Base-by-base conservation (phyloP, 1,140 invertebrate genomes). In the Prorops nasuta region DNA sequence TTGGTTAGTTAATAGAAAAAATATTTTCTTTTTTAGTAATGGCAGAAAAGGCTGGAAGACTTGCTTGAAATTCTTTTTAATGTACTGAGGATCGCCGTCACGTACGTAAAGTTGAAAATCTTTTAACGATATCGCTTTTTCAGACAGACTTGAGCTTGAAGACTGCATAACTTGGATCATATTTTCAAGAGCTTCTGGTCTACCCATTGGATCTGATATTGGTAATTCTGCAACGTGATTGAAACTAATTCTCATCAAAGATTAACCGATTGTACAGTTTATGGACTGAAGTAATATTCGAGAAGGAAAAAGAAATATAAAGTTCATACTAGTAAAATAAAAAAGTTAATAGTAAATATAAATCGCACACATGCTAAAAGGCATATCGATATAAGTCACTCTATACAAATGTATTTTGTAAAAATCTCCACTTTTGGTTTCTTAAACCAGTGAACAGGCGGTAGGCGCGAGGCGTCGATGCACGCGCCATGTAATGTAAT, bases 51-150 rank as follows among this genome's bases (percentile, higher is more conserved):
- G 7, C 9, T n/a, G 20, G 14, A 20, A 12, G 46, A 64, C 66
- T 49, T 68, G 81, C 80, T 78, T 82, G 46, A 85, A 85, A 63
- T 84, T 76, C 51, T 80, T 69, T 66, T 72, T 74, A 43, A 76
- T 67, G 34, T 75, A 71, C 4, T 63, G 60, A 32, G 67, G 57
- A 58, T 75, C 72, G 3, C 72, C 67, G 32, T 76, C 70, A 0
- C 70, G 66, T 22, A 78, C 64, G 34, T 71, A 77, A 32, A 62
- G 38, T 56, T 78, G 74, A 51, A 77, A 77, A 49, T 76, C 72
- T 58, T 75, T 68, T 3, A 78, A 44, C 1, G 66, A 60, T 4
- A 58, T 42, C 19, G 71, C 57, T 65, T 71, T 77, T 17, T 73
- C 70, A 8, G 64, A 51, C 0, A 62, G 48, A 46, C 65, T 62